A percentile compares a stretch with the other conserved stretches of the same genome.
Evolutionary conservation across 2,797 vertebrate species (phyloP).

Genomic region (Poeciliopsis paucimaculata): DNA sequence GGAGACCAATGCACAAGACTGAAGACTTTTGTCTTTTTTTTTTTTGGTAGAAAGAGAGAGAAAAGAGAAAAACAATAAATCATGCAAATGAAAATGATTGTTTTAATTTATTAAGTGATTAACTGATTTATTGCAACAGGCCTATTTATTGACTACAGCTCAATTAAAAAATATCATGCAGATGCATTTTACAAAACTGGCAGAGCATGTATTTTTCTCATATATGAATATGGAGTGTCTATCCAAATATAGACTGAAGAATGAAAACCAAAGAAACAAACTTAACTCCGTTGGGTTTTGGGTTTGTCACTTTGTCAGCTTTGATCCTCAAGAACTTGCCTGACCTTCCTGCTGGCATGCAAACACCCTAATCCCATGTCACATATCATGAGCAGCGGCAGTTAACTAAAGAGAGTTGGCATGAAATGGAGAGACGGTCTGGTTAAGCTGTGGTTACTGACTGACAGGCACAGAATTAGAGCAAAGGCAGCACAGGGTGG

Average conservation of each 20-base stretch:
- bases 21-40: neutral
- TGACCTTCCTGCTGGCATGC: conserved; percentile 55
- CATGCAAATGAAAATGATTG: too few relatives aligned
- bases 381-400: conserved; percentile 40
- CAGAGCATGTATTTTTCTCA: conserved; percentile 7
- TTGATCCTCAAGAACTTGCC: conserved; percentile 44
- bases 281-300: conserved; percentile 48
- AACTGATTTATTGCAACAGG: neutral
- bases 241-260: conserved; percentile 2
- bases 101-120: too few relatives aligned
- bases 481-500: conserved; percentile 8
- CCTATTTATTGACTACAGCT: neutral
- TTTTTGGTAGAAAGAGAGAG: too few relatives aligned
- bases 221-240: conserved; percentile 16
- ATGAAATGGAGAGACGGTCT: conserved; percentile 36
- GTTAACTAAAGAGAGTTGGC: conserved; percentile 39
- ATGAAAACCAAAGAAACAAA: conserved; percentile 13
- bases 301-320: conserved; percentile 49
- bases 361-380: conserved; percentile 61
- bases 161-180: neutral
- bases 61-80: too few relatives aligned
- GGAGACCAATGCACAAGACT: too few relatives aligned
- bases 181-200: neutral
- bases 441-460: conserved; percentile 37
- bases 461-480: conserved; percentile 43